Base-by-base conservation (phyloP, 1,140 invertebrate genomes). In the Metaphire vulgaris region DNA sequence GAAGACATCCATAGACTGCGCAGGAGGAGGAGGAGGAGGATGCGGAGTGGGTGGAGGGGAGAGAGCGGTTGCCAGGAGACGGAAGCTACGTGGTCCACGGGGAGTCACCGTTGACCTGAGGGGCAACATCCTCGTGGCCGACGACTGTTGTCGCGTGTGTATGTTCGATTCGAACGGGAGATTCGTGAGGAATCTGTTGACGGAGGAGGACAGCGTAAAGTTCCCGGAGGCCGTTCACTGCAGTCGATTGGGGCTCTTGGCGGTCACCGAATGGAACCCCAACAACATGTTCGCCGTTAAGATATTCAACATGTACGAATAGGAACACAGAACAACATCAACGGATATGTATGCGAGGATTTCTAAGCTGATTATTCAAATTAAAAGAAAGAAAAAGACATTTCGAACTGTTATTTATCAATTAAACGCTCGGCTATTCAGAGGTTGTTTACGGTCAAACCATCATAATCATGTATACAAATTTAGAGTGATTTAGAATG, bases 181-280 rank as follows among this genome's bases (percentile, higher is more conserved):
- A 16, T 76, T 72, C 30, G 14, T 70, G n/a, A n/a, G n/a, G n/a
- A n/a, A 76, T 69, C 69, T 76, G 1, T 28, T 76, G 14, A 72
- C 75, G 0, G n/a, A n/a, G n/a, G 75, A 76, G 33, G 75, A 76
- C 29, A n/a, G n/a, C 0, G 31, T 76, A 33, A 72, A 72, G 56
- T 76, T 33, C 33, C 75, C 75, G 14, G 75, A 76, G 29, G 69
- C 64, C 16, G 15, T 76, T 1, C n/a, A n/a, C n/a, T n/a, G n/a
- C n/a, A 29, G 29, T 12, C 29, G 26, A 0, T 30, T 31, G 21
- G 75, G 75, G n/a, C 67, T 32, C 1, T 29, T 76, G 2, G 29
- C 34, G n/a, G 69, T 76, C 69, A 76, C 75, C 0, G 75, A 76
- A 26, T 76, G 75, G 75, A 74, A 74, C 1, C 75, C 75, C 21